These are phyloP conservation scores for Mobula birostris DNA, from an alignment of 2,113 vertebrate species.

Conservation along the genomic window DNA sequence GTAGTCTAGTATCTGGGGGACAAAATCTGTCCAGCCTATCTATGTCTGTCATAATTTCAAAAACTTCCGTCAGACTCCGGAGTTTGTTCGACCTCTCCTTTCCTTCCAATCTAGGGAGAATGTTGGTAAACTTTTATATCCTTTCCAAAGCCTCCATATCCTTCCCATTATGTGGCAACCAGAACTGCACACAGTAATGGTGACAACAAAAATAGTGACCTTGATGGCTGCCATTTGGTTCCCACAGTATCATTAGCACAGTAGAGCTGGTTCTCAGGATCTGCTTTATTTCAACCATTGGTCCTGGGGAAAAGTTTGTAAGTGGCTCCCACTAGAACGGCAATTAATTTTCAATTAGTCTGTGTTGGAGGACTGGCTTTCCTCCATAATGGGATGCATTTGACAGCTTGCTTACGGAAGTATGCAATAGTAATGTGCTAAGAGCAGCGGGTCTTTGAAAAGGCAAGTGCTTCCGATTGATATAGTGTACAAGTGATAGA, in stretches of 20 bases:
- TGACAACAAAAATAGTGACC: no score
- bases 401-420: constrained; percentile 27
- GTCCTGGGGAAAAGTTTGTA: neutral
- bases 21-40: no score
- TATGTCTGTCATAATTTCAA: no score
- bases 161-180: no score
- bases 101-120: no score
- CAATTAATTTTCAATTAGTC: constrained; percentile 25
- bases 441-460: neutral
- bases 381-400: neutral
- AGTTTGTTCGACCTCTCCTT: no score
- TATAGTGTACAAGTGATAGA: neutral
- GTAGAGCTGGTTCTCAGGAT: neutral
- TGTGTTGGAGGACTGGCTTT: neutral
- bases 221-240: neutral
- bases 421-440: neutral
- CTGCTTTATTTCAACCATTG: neutral
- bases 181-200: no score
- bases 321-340: neutral
- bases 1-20: no score
- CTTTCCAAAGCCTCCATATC: no score
- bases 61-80: no score
- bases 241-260: neutral
- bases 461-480: constrained; percentile 14
- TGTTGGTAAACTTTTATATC: no score